phyloP scores from a whole-genome alignment of 1,140 invertebrate species.

The Lamellibrachia luymesi region DNA sequence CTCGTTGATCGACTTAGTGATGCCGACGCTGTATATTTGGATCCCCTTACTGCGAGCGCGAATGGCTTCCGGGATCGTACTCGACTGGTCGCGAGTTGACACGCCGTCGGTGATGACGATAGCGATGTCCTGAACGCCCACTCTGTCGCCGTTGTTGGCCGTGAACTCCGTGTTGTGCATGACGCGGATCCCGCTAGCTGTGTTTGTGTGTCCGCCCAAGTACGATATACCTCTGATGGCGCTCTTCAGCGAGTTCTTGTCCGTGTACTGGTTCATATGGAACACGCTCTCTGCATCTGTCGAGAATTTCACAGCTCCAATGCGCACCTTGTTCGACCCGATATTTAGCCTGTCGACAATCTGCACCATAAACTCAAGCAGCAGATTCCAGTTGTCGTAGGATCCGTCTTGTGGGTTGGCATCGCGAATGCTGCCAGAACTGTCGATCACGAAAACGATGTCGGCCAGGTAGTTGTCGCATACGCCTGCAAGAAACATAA shows the following conservation, averaged over 20 bases:
- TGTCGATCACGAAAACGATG: slow-evolving; percentile 25
- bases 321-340: slow-evolving; percentile 1
- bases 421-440: slow-evolving; percentile 10
- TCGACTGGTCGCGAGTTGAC: slow-evolving; percentile 13
- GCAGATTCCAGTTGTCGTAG: slow-evolving; percentile 19
- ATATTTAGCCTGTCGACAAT: slow-evolving; percentile 18
- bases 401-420: slow-evolving; percentile 9
- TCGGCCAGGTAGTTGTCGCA: slow-evolving; percentile 9
- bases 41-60: not conserved
- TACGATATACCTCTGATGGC: not conserved
- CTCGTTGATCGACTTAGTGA: slow-evolving; percentile 14
- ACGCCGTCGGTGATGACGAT: slow-evolving; percentile 24
- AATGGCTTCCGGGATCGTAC: slow-evolving; percentile 19
- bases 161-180: slow-evolving; percentile 20
- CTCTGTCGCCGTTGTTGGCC: slow-evolving; percentile 3
- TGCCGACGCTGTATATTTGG: slow-evolving; percentile 13
- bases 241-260: not conserved
- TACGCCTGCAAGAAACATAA: not conserved
- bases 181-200: slow-evolving; percentile 12
- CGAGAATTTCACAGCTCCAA: slow-evolving; percentile 18
- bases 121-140: slow-evolving; percentile 18
- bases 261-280: slow-evolving; percentile 17
- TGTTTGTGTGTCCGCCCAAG: slow-evolving; percentile 14
- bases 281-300: not conserved
- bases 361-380: not conserved